Conservation (phyloP, 64 coral and sea anemone genomes). For the Anthopleura sola region DNA sequence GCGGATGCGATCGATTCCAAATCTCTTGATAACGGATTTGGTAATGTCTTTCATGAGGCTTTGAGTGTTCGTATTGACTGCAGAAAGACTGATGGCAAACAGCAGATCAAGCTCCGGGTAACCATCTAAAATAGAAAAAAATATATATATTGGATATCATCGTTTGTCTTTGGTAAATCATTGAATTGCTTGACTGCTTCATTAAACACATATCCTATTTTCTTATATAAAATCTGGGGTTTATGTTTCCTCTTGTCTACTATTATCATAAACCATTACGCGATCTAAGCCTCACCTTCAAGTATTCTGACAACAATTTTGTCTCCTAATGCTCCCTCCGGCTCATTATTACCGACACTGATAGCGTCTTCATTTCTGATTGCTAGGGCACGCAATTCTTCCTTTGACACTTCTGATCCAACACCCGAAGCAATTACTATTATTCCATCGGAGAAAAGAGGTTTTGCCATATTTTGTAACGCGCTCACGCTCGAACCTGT, state of each 20-base stretch:
- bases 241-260: too few relatives aligned
- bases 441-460: conserved; percentile 13
- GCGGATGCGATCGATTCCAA: conserved; percentile 22
- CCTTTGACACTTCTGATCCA: conserved; percentile 9
- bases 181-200: too few relatives aligned
- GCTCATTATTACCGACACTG: background rate
- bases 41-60: conserved; percentile 33
- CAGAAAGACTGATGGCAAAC: conserved; percentile 38
- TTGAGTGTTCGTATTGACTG: background rate
- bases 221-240: background rate
- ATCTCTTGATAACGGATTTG: conserved; percentile 26
- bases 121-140: conserved; percentile 31
- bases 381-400: conserved; percentile 13
- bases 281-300: background rate
- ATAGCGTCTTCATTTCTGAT: background rate
- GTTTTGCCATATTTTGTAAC: background rate
- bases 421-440: conserved; percentile 28
- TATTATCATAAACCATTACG: too few relatives aligned
- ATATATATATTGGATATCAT: background rate
- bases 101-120: conserved; percentile 39
- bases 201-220: background rate
- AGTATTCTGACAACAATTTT: background rate
- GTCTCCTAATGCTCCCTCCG: background rate
- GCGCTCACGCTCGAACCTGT: background rate
- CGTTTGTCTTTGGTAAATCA: too few relatives aligned